Conservation (phyloP, 2,888 invertebrate species). For the Calliscelio sp. region DNA sequence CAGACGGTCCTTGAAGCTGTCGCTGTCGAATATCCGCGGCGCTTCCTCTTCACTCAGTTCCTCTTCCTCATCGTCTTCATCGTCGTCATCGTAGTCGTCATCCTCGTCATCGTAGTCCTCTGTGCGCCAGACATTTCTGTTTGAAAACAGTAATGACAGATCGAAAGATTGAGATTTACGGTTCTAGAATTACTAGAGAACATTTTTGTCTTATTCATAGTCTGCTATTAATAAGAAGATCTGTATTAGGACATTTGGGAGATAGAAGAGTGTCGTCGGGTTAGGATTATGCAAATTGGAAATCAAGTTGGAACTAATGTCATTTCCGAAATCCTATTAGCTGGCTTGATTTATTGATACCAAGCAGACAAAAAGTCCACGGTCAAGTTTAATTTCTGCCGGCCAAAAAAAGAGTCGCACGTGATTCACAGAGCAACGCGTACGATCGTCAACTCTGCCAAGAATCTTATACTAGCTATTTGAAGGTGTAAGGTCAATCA, state of each 20-base stretch:
- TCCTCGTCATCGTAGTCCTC: constrained; percentile 76
- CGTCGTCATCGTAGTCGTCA: constrained; percentile 79
- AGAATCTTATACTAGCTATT: constrained; percentile 73
- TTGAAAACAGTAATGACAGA: no score
- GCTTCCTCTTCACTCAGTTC: constrained; percentile 79
- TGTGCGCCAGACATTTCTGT: constrained; percentile 53
- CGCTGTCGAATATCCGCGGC: constrained; percentile 75
- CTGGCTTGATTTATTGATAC: constrained; percentile 46
- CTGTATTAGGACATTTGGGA: no score
- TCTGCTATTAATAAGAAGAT: no score
- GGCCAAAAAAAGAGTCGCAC: constrained; percentile 76
- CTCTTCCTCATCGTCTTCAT: constrained; percentile 82
- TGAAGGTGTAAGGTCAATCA: constrained; percentile 77
- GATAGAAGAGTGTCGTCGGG: no score
- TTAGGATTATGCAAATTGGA: not conserved
- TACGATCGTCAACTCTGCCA: constrained; percentile 74
- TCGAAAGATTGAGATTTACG: no score
- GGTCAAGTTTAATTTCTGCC: constrained; percentile 76
- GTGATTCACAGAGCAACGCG: constrained; percentile 63
- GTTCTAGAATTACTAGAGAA: no score
- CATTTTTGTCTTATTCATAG: no score
- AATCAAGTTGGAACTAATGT: not conserved
- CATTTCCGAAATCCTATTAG: constrained; percentile 7
- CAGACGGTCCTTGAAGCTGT: constrained; percentile 81
- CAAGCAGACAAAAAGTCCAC: constrained; percentile 68